These are phyloP conservation scores for Halcyon chelicuti DNA, from an alignment of 2,797 vertebrate species.

Conservation along the genomic window DNA sequence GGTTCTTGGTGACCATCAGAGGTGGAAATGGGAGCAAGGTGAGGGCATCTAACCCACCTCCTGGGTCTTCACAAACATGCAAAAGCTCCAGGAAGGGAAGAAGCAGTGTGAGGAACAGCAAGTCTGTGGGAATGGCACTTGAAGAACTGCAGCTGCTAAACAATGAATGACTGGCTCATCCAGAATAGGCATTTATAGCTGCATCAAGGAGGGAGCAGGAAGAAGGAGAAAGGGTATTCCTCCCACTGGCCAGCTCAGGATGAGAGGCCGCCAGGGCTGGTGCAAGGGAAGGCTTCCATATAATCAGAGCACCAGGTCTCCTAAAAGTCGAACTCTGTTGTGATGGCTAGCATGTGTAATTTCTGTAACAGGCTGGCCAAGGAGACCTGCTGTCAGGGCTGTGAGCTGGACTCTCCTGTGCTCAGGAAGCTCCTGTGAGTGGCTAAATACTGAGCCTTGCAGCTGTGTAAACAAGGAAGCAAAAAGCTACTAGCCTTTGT, in stretches of 20 bases:
- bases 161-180: not conserved
- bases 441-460: not conserved
- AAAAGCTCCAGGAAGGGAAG: not conserved
- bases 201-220: fast-evolving
- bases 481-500: not conserved
- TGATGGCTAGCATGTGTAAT: fast-evolving
- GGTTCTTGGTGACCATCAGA: not conserved
- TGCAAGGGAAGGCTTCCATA: fast-evolving
- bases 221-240: not conserved
- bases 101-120: fast-evolving
- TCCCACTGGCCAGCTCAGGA: not conserved
- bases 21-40: not conserved
- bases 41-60: not conserved
- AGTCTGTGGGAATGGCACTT: fast-evolving
- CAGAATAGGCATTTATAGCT: not conserved
- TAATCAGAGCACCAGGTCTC: fast-evolving
- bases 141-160: not conserved
- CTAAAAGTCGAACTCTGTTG: fast-evolving
- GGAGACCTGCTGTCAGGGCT: not conserved
- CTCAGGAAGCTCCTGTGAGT: not conserved
- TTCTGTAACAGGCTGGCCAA: not conserved
- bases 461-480: not conserved
- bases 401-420: fast-evolving
- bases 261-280: fast-evolving
- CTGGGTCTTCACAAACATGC: not conserved